Evolutionary conservation across 2,113 vertebrate genomes (phyloP), one percentile per base, ranked within the genome.

Genomic region (Cyanoderma ruficeps): DNA sequence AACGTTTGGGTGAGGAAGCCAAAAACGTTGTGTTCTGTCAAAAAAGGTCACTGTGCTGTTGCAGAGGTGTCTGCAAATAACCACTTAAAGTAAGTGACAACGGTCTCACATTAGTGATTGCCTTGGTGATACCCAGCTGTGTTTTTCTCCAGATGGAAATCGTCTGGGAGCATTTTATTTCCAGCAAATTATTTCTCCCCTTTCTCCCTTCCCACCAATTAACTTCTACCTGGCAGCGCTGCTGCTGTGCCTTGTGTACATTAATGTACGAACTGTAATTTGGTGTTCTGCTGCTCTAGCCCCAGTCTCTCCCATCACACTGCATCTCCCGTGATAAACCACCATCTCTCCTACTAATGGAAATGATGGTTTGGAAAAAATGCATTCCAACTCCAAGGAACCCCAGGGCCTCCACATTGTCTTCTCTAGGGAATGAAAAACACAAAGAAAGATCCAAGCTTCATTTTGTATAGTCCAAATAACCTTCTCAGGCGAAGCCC

Each of bases 391-490:
- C 23, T 76, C 41, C 33, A 46, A 56, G 39, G 35, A 57, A 2
- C 19, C 42, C 27, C 22, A 30, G 47, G 16, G 7, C 33, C 3
- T 2, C 17, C 3, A 0, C 11, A 12, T 0, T 8, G 56, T 50
- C 33, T 46, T 39, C 27, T 56, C 23, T 13, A 42, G 13, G 25
- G 35, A 30, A 69, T 68, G n/a, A 63, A 55, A 88, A 94, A 22
- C 30, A 50, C 12, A 23, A 87, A 42, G 9, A 67, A 37, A 61
- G n/a, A 55, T 21, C 10, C 39, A 52, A 75, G 28, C 12, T 28
- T 44, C 0, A 0, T 50, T 83, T 46, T 2, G 1, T 49, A 37
- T 15, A 61, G 42, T 42, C 46, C 42, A 90, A 91, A 72, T 9
- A 89, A 56, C 83, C 7, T 41, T n/a, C 11, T 53, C 15, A 41